Conservation (phyloP, 2,797 vertebrate species). For the Oreortyx pictus region DNA sequence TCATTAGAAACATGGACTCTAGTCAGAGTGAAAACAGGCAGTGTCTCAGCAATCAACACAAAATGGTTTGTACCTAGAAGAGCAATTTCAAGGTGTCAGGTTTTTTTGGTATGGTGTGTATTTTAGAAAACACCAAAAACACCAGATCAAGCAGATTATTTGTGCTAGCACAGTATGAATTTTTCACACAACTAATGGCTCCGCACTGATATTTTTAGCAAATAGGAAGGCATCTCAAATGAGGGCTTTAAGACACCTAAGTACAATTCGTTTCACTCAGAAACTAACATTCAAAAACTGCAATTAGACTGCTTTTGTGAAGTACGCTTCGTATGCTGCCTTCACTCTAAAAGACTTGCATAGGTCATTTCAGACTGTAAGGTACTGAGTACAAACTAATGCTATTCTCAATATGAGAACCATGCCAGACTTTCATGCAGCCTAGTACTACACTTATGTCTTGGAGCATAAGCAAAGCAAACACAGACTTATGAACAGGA, state of each 20-base stretch:
- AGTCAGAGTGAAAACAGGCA: background rate
- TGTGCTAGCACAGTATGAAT: background rate
- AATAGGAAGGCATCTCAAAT: background rate
- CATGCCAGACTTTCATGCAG: rapidly evolving
- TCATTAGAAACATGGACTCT: background rate
- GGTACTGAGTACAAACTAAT: background rate
- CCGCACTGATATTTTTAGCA: background rate
- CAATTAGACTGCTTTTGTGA: background rate
- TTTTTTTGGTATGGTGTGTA: background rate
- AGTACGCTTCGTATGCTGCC: background rate
- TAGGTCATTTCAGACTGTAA: background rate
- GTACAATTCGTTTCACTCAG: background rate
- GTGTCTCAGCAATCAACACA: background rate
- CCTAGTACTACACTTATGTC: rapidly evolving
- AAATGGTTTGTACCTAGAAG: background rate
- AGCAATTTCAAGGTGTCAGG: background rate
- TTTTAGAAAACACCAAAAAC: background rate
- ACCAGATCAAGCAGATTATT: background rate
- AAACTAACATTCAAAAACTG: background rate
- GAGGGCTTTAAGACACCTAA: background rate
- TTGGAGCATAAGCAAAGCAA: background rate
- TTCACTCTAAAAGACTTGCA: background rate
- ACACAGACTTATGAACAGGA: too few relatives aligned
- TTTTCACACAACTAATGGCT: background rate
- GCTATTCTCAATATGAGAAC: background rate